Evolutionary conservation across 2,888 invertebrate genomes (phyloP), one percentile per base, ranked within the genome.

Genomic region (Xestia c-nigrum): DNA sequence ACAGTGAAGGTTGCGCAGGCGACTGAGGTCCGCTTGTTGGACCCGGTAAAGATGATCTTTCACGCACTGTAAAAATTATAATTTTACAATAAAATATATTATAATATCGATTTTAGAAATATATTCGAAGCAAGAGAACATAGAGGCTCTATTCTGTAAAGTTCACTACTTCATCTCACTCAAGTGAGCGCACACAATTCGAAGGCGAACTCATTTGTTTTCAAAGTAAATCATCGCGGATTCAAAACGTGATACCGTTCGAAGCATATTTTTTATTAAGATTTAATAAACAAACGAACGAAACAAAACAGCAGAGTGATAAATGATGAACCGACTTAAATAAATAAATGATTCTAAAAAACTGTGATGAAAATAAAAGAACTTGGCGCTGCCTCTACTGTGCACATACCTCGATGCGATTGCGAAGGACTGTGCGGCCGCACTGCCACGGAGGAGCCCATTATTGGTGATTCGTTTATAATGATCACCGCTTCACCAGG

Each of bases 401-500:
- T 72, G 73, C 79, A 74, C 82, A 24, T 79, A 95, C 95, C 93
- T 91, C 95, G 91, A 57, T 94, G 95, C 0, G 95, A 89, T 31
- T 96, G 96, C 3, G 96, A 95, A 0, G 96, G 96, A 72, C 96
- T 96, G 81, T 96, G 96, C 0, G 96, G 95, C 0, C 96, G 81
- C 2, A 95, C 95, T 0, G 96, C 90, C 0, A 96, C 96, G 0
- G 94, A 89, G 0, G 94, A 91, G 0, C 94, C 93, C 81, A 95
- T 91, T 14, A 94, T 87, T 0, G 96, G 96, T 0, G 96, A 94
- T 67, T 97, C 97, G 83, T 97, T 97, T 74, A 97, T 96, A n/a
- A 97, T 96, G 9, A 97, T 96, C 9, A 97, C 97, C 0, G 97
- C 97, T 70, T 97, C 97, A 0, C 96, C 96, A 0, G 97, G 97